Percentiles rank a stretch among this genome's conserved stretches.
phyloP scores from a whole-genome alignment of 1,140 invertebrate species.

The Maconellicoccus hirsutus region DNA sequence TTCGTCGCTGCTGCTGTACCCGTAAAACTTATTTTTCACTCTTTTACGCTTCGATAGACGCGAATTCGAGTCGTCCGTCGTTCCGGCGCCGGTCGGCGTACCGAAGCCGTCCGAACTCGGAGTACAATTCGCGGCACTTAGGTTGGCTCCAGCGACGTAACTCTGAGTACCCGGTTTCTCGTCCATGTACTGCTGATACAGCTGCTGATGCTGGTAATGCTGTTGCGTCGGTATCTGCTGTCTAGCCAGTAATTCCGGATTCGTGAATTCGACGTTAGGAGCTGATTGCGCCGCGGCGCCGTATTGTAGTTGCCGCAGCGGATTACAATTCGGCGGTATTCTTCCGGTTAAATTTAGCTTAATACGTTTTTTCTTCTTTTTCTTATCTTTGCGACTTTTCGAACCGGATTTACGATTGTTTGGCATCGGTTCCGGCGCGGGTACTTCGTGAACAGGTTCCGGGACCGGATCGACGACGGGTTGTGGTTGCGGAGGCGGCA shows the following conservation, averaged over 20 bases:
- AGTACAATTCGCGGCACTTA: background rate
- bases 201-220: background rate
- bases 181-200: background rate
- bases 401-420: background rate
- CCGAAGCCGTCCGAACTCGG: background rate
- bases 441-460: no score
- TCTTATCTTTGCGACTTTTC: conserved; percentile 20
- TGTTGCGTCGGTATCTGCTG: background rate
- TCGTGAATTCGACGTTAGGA: background rate
- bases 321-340: background rate
- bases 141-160: background rate
- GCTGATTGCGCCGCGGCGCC: background rate
- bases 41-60: conserved; percentile 50
- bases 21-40: conserved; percentile 71
- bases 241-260: background rate
- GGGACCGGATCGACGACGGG: background rate
- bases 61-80: background rate
- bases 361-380: conserved; percentile 23
- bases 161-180: background rate
- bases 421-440: no score
- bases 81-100: no score
- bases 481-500: conserved; percentile 39
- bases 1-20: conserved; percentile 72
- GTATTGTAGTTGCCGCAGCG: background rate
- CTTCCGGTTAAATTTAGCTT: background rate